Evolutionary conservation across 2,797 vertebrate genomes (phyloP), one percentile per base, ranked within the genome.

Genomic region (Coregonus sp.): DNA sequence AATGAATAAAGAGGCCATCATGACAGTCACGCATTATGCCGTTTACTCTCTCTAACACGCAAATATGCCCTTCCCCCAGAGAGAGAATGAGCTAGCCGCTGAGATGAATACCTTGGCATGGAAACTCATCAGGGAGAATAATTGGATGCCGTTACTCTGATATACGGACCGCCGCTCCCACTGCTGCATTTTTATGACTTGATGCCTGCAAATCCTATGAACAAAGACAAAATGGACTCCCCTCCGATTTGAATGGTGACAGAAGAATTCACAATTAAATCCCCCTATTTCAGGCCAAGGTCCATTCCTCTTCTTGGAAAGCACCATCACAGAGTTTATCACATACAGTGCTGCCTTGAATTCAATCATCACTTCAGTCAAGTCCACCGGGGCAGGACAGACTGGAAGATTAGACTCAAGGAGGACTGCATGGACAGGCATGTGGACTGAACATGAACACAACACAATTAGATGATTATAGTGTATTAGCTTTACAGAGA

Each of bases 51-150:
- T 35, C 15, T 18, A 37, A 69, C 15, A 7, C 33, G 15, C 37
- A 35, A 69, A n/a, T 25, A 25, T 25, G 25, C 25, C 25, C 25
- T 25, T 25, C 25, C 25, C 25, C 25, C 25, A 25, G 25, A 25
- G 25, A 25, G 25, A 25, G 25, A 25, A 25, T 51, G 9, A 78
- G 76, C 68, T 77, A 77, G 76, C 71, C 4, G 52, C 52, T 68
- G 76, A 79, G 80, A 87, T 87, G 82, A 80, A 85, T 84, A 80
- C 78, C 79, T 77, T 72, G 77, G 76, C 82, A 82, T 81, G 72
- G 77, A 76, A 82, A 81, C 80, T 85, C 84, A 82, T 87, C 86
- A 87, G 82, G 69, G 82, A 84, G 77, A 84, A 85, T 82, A 84
- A 85, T 84, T 85, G 80, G 81, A 84, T 78, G 75, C 50, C 80